Percentiles rank a stretch among this genome's conserved stretches.
phyloP scores from a whole-genome alignment of 2,888 invertebrate species.

The Spodoptera exigua region DNA sequence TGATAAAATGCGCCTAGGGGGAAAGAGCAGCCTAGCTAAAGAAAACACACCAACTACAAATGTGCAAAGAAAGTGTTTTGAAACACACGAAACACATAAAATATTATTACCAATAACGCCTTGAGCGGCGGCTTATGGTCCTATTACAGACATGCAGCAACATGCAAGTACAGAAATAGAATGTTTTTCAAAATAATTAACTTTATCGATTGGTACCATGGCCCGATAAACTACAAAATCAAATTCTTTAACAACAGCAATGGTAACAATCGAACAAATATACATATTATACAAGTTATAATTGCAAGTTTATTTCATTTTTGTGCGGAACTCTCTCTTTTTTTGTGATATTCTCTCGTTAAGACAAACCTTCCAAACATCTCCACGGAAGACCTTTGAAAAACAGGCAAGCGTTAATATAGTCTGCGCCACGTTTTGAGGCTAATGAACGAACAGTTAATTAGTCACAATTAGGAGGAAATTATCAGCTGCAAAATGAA shows the following conservation, averaged over 20 bases:
- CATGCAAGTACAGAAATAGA: constrained; percentile 87
- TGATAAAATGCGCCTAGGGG: constrained; percentile 88
- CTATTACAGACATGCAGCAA: constrained; percentile 88
- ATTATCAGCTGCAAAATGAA: constrained; percentile 47
- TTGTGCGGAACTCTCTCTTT: constrained; percentile 83
- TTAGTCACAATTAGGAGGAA: constrained; percentile 64
- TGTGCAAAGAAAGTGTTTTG: constrained; percentile 88
- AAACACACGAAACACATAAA: constrained; percentile 81
- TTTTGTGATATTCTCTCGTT: constrained; percentile 81
- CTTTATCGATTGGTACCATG: constrained; percentile 76
- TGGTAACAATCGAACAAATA: constrained; percentile 77
- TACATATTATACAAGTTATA: constrained; percentile 63
- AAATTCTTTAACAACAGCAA: constrained; percentile 58
- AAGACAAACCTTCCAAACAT: constrained; percentile 91
- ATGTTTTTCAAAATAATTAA: constrained; percentile 71
- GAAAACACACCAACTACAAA: constrained; percentile 87
- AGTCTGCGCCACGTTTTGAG: constrained; percentile 81
- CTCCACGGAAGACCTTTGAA: constrained; percentile 91
- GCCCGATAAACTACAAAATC: constrained; percentile 59
- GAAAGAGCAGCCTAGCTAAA: constrained; percentile 88
- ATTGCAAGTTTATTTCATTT: constrained; percentile 72
- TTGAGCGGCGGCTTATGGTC: constrained; percentile 86
- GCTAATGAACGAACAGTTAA: constrained; percentile 72
- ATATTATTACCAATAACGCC: constrained; percentile 85
- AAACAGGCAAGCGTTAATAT: constrained; percentile 85